A percentile compares a stretch with the other conserved stretches of the same genome.
Evolutionary conservation across 2,888 invertebrate genomes (phyloP).

Genomic region (Pasiphila rectangulata): DNA sequence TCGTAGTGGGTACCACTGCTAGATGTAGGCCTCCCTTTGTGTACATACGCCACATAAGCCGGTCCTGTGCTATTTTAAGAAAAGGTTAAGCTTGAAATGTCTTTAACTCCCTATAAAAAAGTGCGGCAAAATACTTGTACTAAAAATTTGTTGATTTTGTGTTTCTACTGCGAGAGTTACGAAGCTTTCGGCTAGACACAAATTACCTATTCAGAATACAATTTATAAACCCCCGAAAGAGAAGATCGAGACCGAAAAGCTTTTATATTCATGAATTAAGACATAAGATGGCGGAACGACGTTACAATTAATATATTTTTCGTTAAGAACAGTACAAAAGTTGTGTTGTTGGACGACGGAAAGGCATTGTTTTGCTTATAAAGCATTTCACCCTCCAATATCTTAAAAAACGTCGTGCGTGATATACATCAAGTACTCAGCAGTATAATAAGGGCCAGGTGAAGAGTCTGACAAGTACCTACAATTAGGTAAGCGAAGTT

Average conservation of each 20-base stretch:
- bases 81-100: too few species aligned
- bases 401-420: not conserved
- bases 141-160: slow-evolving; percentile 7
- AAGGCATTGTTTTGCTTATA: not conserved
- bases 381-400: not conserved
- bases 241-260: slow-evolving; percentile 16
- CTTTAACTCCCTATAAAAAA: too few species aligned
- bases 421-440: not conserved
- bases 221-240: slow-evolving; percentile 14
- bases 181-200: slow-evolving; percentile 9
- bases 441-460: not conserved
- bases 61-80: too few species aligned
- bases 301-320: slow-evolving; percentile 13
- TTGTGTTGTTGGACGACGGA: not conserved
- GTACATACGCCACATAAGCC: too few species aligned
- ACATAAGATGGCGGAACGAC: slow-evolving; percentile 13
- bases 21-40: too few species aligned
- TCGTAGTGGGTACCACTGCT: too few species aligned
- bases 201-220: slow-evolving; percentile 17
- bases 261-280: slow-evolving; percentile 19
- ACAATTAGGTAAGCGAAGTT: not conserved
- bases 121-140: too few species aligned
- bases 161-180: slow-evolving; percentile 6
- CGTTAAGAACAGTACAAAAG: not conserved
- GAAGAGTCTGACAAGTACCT: not conserved